A percentile compares a stretch with the other conserved stretches of the same genome.
phyloP scores from a whole-genome alignment of 2,797 vertebrate genomes.

The Pogonophryne albipinna region DNA sequence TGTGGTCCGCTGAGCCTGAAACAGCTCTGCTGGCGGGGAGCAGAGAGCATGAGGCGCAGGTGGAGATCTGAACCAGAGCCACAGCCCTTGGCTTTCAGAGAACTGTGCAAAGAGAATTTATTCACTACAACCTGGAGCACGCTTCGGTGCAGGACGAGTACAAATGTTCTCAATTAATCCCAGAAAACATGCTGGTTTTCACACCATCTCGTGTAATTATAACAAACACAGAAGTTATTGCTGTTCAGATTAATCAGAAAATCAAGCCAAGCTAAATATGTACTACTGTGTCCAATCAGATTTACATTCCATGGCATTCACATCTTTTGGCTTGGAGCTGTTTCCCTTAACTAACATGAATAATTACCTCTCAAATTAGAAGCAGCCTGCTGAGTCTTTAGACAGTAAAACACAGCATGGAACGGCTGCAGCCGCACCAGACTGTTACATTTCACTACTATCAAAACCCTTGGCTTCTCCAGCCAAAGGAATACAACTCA shows the following conservation, averaged over 20 bases:
- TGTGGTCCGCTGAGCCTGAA: conserved; percentile 46
- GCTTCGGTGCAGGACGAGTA: background rate
- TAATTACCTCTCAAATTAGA: conserved; percentile 73
- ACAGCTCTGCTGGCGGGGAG: conserved; percentile 10
- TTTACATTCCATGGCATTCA: conserved; percentile 34
- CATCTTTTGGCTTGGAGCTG: conserved; percentile 38
- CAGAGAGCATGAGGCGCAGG: conserved; percentile 50
- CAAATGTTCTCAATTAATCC: background rate
- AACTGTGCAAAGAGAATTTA: conserved; percentile 14
- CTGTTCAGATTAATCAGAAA: conserved; percentile 57
- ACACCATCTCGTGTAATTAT: conserved; percentile 27
- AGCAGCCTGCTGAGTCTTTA: conserved; percentile 47
- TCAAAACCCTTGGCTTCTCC: conserved; percentile 60
- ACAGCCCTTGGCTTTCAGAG: conserved; percentile 42
- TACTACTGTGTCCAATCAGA: conserved; percentile 16
- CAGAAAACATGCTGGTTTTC: conserved; percentile 1
- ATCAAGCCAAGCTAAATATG: conserved; percentile 36
- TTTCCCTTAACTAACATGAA: conserved; percentile 58
- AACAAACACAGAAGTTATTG: conserved; percentile 24
- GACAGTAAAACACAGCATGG: conserved; percentile 59
- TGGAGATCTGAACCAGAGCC: conserved; percentile 41
- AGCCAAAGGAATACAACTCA: conserved; percentile 66
- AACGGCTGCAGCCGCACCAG: conserved; percentile 38
- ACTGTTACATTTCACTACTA: conserved; percentile 47
- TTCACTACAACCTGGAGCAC: conserved; percentile 16